Percentiles rank a stretch among this genome's conserved stretches.
These are phyloP conservation scores for Bathynomus jamesi DNA, from an alignment of 1,140 invertebrate species.

Conservation along the genomic window DNA sequence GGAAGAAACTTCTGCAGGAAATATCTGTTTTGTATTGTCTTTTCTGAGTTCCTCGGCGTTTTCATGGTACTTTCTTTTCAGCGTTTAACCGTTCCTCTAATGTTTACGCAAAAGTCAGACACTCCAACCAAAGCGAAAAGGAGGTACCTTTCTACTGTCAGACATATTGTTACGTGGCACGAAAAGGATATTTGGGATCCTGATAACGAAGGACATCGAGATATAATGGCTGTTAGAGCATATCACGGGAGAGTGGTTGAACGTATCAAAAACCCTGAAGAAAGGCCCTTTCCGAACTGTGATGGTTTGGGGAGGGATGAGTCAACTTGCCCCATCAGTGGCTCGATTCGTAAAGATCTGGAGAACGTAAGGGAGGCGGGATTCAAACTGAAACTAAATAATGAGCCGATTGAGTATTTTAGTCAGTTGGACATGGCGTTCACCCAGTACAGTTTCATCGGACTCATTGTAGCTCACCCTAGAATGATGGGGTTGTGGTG, in stretches of 20 bases:
- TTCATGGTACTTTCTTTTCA: conserved; percentile 1
- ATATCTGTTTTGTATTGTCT: conserved; percentile 13
- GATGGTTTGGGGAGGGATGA: conserved; percentile 6
- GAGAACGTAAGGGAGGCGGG: neutral
- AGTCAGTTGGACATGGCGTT: conserved; percentile 44
- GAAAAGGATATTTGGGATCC: conserved; percentile 37
- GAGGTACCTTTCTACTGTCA: conserved; percentile 41
- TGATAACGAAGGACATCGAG: conserved; percentile 28
- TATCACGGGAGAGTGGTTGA: conserved; percentile 37
- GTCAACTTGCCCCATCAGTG: neutral
- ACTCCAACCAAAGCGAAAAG: conserved; percentile 37
- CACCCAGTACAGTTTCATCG: conserved; percentile 45
- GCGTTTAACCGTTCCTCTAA: conserved; percentile 33
- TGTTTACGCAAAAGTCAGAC: conserved; percentile 41
- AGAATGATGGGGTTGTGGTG: conserved; percentile 38
- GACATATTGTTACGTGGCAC: conserved; percentile 41
- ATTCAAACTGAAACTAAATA: neutral
- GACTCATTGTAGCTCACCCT: conserved; percentile 41
- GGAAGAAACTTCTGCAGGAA: conserved; percentile 14
- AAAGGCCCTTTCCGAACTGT: neutral
- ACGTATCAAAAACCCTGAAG: conserved; percentile 9
- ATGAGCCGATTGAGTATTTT: conserved; percentile 34
- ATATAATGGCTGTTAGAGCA: conserved; percentile 37
- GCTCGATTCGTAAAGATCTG: too few species aligned
- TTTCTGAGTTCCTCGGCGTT: conserved; percentile 11